A percentile compares a stretch with the other conserved stretches of the same genome.
Evolutionary conservation across 2,888 invertebrate species (phyloP).

Genomic region (Xestia c-nigrum): DNA sequence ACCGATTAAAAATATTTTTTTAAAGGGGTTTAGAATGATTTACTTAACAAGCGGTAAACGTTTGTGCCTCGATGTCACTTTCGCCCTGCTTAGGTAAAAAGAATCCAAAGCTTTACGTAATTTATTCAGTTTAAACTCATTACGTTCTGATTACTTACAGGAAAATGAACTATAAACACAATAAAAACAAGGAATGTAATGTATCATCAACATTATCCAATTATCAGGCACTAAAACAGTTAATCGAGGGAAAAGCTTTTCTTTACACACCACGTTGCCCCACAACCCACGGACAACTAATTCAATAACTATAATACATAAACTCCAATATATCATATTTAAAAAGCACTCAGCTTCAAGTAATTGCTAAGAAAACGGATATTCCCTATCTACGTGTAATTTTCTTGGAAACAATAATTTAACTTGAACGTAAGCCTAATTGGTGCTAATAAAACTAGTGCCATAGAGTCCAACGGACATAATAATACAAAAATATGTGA

Average conservation of each 20-base stretch:
- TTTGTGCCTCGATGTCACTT: too few species aligned
- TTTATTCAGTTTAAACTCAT: neutral
- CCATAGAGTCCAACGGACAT: neutral
- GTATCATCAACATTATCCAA: conserved; percentile 20
- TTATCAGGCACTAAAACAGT: conserved; percentile 32
- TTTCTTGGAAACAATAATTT: conserved; percentile 3
- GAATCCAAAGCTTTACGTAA: neutral
- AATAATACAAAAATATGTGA: neutral
- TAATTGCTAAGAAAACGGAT: conserved; percentile 19
- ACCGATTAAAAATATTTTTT: too few species aligned
- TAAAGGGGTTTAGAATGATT: too few species aligned
- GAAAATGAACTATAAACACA: neutral
- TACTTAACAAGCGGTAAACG: too few species aligned
- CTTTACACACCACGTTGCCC: neutral
- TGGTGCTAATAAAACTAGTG: neutral
- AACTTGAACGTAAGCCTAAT: neutral
- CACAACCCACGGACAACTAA: conserved; percentile 18
- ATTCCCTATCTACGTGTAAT: neutral
- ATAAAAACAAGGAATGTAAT: conserved; percentile 10
- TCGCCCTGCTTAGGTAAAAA: too few species aligned
- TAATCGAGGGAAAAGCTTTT: conserved; percentile 25
- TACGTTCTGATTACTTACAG: neutral
- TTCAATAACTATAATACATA: conserved; percentile 25
- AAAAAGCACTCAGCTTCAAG: conserved; percentile 20
- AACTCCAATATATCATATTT: conserved; percentile 34